Evolutionary conservation across 2,888 invertebrate genomes (phyloP).

Genomic region (Scaptomyza caliginosa): DNA sequence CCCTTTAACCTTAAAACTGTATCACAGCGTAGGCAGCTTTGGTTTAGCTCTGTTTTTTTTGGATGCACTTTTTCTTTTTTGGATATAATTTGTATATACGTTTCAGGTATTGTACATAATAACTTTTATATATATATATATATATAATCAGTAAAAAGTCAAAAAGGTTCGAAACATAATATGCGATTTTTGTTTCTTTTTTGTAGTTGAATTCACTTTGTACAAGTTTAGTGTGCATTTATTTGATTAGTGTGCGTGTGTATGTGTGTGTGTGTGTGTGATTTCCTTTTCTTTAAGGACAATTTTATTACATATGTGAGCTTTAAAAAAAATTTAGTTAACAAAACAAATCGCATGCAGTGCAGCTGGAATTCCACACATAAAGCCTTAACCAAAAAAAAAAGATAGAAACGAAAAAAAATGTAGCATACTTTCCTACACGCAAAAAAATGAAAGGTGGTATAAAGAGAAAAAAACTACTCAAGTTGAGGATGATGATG

Average conservation of each 20-base stretch:
- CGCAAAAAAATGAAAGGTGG: not conserved
- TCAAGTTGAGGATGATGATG: slow-evolving; percentile 39
- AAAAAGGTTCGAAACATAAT: slow-evolving; percentile 31
- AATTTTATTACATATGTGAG: slow-evolving; percentile 54
- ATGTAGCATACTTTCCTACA: slow-evolving; percentile 18
- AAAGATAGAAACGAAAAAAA: not conserved
- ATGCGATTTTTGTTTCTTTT: slow-evolving; percentile 32
- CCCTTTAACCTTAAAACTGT: not conserved
- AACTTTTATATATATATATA: slow-evolving; percentile 32
- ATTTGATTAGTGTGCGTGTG: slow-evolving; percentile 51
- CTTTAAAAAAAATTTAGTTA: slow-evolving; percentile 34
- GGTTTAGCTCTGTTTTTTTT: slow-evolving; percentile 69
- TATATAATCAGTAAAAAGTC: slow-evolving; percentile 2
- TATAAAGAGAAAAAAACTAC: slow-evolving; percentile 26
- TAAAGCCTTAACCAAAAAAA: slow-evolving; percentile 50
- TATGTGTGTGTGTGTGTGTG: slow-evolving; percentile 6
- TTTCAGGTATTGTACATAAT: slow-evolving; percentile 48
- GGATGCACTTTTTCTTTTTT: slow-evolving; percentile 72
- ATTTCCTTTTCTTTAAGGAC: slow-evolving; percentile 59
- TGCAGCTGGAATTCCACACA: slow-evolving; percentile 50
- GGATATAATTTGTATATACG: slow-evolving; percentile 22
- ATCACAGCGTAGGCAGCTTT: slow-evolving; percentile 67
- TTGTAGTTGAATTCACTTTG: slow-evolving; percentile 55
- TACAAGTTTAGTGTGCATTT: slow-evolving; percentile 64
- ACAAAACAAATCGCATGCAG: slow-evolving; percentile 29